Evolutionary conservation across 2,888 invertebrate species (phyloP).

Genomic region (Heliothis peltigera): DNA sequence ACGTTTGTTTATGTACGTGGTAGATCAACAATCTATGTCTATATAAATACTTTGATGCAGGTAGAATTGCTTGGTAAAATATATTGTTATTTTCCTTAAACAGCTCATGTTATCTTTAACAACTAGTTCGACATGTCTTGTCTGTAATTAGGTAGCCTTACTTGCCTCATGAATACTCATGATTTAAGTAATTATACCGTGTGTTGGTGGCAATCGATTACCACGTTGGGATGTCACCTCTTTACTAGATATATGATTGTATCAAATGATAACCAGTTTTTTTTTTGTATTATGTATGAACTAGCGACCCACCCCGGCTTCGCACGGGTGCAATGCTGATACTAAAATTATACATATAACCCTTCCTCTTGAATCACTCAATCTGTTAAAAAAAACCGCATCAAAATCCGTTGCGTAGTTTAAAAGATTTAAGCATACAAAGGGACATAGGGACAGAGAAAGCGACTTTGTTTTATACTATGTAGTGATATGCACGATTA

Average conservation of each 20-base stretch:
- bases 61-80: constrained; percentile 9
- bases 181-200: constrained; percentile 8
- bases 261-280: constrained; percentile 13
- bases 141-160: constrained; percentile 8
- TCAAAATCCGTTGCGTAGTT: too few species aligned
- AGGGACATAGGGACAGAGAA: too few species aligned
- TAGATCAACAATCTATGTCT: background rate
- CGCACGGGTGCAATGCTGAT: too few species aligned
- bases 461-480: too few species aligned
- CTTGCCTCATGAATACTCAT: constrained; percentile 34
- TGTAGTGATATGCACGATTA: constrained; percentile 2
- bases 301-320: too few species aligned
- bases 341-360: too few species aligned
- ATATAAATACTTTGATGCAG: background rate
- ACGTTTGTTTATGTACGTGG: background rate
- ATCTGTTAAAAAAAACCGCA: too few species aligned
- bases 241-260: constrained; percentile 7
- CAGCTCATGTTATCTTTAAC: constrained; percentile 15
- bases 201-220: constrained; percentile 21
- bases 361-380: too few species aligned
- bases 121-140: background rate
- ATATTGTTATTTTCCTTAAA: constrained; percentile 22
- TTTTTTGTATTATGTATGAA: constrained; percentile 13
- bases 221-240: constrained; percentile 24
- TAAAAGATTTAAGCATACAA: too few species aligned